Conservation (phyloP, 2,888 invertebrate genomes). For the Thymelicus sylvestris region DNA sequence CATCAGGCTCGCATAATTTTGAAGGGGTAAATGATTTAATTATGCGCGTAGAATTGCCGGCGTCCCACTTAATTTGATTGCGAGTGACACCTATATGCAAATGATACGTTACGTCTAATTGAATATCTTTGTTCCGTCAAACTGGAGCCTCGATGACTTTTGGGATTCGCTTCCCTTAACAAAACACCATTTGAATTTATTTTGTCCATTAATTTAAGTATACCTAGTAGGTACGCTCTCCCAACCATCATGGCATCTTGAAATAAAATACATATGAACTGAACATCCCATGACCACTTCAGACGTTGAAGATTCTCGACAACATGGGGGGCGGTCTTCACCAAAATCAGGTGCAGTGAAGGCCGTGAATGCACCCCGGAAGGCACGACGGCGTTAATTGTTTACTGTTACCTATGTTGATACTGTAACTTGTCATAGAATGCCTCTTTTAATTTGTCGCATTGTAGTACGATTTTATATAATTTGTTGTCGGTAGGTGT, state of each 20-base stretch:
- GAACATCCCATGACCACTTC: too few species aligned
- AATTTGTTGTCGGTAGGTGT: too few species aligned
- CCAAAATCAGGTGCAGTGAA: too few species aligned
- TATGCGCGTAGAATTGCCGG: slow-evolving; percentile 71
- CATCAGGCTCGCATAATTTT: slow-evolving; percentile 57
- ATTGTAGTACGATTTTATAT: too few species aligned
- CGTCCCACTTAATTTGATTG: slow-evolving; percentile 78
- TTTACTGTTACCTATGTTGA: too few species aligned
- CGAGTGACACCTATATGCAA: slow-evolving; percentile 79
- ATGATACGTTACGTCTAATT: slow-evolving; percentile 77
- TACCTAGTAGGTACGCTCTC: neutral
- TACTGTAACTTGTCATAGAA: too few species aligned
- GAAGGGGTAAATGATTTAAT: slow-evolving; percentile 75
- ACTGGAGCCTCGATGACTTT: slow-evolving; percentile 62
- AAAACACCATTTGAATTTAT: slow-evolving; percentile 43
- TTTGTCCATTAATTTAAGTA: slow-evolving; percentile 40
- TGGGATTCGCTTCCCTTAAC: slow-evolving; percentile 25
- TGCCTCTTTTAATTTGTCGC: too few species aligned
- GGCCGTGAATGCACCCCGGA: too few species aligned
- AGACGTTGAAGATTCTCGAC: too few species aligned
- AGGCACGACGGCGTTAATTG: too few species aligned
- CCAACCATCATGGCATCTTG: too few species aligned
- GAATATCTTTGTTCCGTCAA: slow-evolving; percentile 75
- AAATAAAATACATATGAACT: slow-evolving; percentile 4
- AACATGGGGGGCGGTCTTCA: too few species aligned